phyloP scores from a whole-genome alignment of 2,888 invertebrate genomes.

The Drosophila lutescens region DNA sequence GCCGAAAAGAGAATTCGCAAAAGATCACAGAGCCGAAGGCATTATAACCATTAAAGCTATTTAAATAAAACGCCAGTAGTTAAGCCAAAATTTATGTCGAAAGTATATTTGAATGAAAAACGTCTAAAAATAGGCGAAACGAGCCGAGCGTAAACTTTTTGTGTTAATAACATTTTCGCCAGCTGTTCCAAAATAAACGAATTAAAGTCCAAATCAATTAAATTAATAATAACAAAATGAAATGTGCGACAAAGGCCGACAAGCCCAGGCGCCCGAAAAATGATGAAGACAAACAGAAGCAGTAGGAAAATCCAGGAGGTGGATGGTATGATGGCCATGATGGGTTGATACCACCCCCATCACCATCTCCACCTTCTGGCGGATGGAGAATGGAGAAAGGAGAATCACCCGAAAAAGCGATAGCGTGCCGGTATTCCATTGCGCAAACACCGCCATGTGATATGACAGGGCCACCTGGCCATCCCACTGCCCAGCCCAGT shows the following conservation, averaged over 20 bases:
- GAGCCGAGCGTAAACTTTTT: conserved; percentile 55
- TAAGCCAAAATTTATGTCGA: conserved; percentile 33
- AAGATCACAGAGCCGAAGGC: conserved; percentile 22
- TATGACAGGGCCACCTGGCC: conserved; percentile 50
- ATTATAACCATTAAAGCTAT: conserved; percentile 30
- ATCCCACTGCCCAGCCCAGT: conserved; percentile 16
- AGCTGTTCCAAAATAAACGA: conserved; percentile 64
- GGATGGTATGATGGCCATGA: conserved; percentile 4
- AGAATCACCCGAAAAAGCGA: conserved; percentile 33
- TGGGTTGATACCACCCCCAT: conserved; percentile 4
- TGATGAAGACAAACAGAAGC: conserved; percentile 38
- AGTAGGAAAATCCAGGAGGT: conserved; percentile 10
- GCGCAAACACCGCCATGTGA: conserved; percentile 62
- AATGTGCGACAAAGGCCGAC: conserved; percentile 35
- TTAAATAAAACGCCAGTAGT: conserved; percentile 36
- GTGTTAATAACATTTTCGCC: conserved; percentile 53
- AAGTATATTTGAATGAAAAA: conserved; percentile 35
- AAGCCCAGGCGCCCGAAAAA: conserved; percentile 35
- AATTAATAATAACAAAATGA: conserved; percentile 67
- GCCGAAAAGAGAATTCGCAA: conserved; percentile 6
- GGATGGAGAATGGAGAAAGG: conserved; percentile 19
- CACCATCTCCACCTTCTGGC: conserved; percentile 8
- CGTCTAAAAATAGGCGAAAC: conserved; percentile 57
- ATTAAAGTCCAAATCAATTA: conserved; percentile 68
- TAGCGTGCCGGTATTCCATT: conserved; percentile 64